Percentiles rank a stretch among this genome's conserved stretches.
phyloP scores from a whole-genome alignment of 2,113 vertebrate species.

The Geococcyx californianus region DNA sequence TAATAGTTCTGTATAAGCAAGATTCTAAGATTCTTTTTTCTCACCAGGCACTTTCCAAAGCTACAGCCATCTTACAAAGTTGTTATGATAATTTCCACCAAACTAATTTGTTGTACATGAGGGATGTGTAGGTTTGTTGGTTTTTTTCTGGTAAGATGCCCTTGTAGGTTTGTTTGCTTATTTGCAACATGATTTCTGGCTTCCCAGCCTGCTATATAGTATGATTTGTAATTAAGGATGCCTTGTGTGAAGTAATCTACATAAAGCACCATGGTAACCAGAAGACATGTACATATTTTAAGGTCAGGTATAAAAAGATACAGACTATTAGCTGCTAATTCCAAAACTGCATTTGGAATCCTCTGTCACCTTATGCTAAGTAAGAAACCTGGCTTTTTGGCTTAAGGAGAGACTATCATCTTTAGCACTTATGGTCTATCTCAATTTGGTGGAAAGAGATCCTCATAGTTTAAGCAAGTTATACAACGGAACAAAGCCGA shows the following conservation, averaged over 20 bases:
- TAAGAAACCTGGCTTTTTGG: neutral
- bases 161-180: neutral
- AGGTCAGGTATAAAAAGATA: neutral
- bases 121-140: neutral
- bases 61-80: neutral
- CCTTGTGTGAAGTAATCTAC: neutral
- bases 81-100: neutral
- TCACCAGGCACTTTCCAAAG: neutral
- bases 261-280: neutral
- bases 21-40: neutral
- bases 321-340: neutral
- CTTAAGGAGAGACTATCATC: neutral
- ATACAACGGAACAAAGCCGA: neutral
- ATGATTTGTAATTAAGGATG: constrained; percentile 9
- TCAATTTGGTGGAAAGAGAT: neutral
- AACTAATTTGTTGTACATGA: neutral
- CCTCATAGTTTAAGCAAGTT: neutral
- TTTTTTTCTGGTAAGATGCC: neutral
- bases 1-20: neutral
- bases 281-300: neutral
- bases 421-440: neutral
- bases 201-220: neutral
- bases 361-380: neutral
- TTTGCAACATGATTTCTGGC: neutral
- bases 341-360: neutral